phyloP scores from a whole-genome alignment of 1,140 invertebrate genomes.

The Drosophila eugracilis region DNA sequence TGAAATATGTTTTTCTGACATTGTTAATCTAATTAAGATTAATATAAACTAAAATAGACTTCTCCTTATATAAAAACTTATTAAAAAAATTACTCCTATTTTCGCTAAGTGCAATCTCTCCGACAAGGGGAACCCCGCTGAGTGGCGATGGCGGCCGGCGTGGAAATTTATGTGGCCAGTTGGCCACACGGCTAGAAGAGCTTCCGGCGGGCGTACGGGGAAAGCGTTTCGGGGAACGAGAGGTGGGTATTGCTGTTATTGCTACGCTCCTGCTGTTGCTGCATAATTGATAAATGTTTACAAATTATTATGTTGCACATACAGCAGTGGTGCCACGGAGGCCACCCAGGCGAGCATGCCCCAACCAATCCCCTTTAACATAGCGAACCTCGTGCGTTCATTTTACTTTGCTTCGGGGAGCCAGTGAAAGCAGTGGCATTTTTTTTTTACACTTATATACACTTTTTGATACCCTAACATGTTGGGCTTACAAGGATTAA shows the following conservation, averaged over 20 bases:
- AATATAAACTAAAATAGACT: no score
- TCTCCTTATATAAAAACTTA: no score
- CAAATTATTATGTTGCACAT: slow-evolving; percentile 81
- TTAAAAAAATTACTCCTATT: no score
- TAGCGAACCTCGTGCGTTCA: slow-evolving; percentile 5
- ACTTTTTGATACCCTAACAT: slow-evolving; percentile 9
- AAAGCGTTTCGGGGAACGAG: neutral
- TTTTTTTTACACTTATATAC: slow-evolving; percentile 5
- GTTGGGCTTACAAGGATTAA: neutral
- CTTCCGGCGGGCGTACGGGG: neutral
- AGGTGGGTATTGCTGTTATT: slow-evolving; percentile 41
- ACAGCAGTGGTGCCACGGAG: slow-evolving; percentile 33
- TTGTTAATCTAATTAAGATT: no score
- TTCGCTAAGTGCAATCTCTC: slow-evolving; percentile 2
- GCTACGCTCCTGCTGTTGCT: slow-evolving; percentile 66
- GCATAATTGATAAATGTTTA: slow-evolving; percentile 82
- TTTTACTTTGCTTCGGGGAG: slow-evolving; percentile 17
- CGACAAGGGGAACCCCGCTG: slow-evolving; percentile 29
- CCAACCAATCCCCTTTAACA: slow-evolving; percentile 1
- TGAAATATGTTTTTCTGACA: no score
- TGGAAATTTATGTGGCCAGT: slow-evolving; percentile 78
- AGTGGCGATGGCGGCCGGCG: slow-evolving; percentile 51
- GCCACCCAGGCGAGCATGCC: slow-evolving; percentile 63
- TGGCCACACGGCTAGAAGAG: slow-evolving; percentile 30
- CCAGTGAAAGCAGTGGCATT: slow-evolving; percentile 45